Evolutionary conservation across 2,888 invertebrate genomes (phyloP).

Genomic region (Acleris cristana): DNA sequence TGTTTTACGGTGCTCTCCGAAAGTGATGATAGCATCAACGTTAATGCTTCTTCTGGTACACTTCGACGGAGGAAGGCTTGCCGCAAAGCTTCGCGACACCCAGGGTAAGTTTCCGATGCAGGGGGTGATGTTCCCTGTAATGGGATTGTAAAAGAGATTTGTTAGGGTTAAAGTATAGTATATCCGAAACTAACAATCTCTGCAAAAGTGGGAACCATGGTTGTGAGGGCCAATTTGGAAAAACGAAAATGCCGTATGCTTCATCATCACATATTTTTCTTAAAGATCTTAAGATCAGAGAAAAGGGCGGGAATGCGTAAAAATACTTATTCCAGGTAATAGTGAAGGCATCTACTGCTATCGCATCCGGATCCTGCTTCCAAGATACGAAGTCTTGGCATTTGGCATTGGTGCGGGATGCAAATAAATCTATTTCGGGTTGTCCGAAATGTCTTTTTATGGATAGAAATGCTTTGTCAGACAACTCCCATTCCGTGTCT

Average conservation of each 20-base stretch:
- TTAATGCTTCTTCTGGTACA: constrained; percentile 29
- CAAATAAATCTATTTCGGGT: constrained; percentile 41
- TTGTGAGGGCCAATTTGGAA: constrained; percentile 43
- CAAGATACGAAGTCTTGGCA: constrained; percentile 40
- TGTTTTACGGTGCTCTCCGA: constrained; percentile 25
- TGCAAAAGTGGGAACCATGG: constrained; percentile 44
- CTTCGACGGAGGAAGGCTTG: constrained; percentile 32
- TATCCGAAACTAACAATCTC: constrained; percentile 35
- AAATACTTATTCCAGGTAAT: constrained; percentile 34
- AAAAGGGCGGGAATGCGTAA: constrained; percentile 38
- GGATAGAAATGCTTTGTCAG: constrained; percentile 6
- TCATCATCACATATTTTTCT: constrained; percentile 36
- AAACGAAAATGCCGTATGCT: constrained; percentile 41
- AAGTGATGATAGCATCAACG: constrained; percentile 41
- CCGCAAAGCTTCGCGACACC: constrained; percentile 43
- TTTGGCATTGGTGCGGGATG: constrained; percentile 29
- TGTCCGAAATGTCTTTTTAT: constrained; percentile 30
- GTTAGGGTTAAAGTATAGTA: constrained; percentile 39
- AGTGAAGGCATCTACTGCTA: constrained; percentile 5
- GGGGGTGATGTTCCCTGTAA: constrained; percentile 41
- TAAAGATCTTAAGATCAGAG: constrained; percentile 27
- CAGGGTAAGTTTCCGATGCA: constrained; percentile 39
- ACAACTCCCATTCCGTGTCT: constrained; percentile 20
- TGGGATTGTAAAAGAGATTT: constrained; percentile 38
- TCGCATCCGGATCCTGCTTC: constrained; percentile 38